A percentile compares a stretch with the other conserved stretches of the same genome.
phyloP scores from a whole-genome alignment of 2,113 vertebrate genomes.

The Aplodontia rufa region DNA sequence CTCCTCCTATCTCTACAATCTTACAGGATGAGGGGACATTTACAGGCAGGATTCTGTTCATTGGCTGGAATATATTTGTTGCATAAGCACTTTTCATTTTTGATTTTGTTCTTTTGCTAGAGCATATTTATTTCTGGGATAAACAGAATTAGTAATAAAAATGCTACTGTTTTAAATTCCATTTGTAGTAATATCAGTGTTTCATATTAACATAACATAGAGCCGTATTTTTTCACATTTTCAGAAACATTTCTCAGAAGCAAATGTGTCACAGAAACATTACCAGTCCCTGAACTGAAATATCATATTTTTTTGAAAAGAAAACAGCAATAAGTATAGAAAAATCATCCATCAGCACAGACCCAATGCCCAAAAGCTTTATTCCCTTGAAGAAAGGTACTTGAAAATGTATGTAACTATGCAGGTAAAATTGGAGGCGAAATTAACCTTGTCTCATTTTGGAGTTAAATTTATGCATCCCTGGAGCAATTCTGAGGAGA shows the following conservation, averaged over 20 bases:
- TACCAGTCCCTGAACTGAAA: slow-evolving; percentile 5
- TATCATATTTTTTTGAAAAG: not conserved
- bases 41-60: not conserved
- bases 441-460: not conserved
- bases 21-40: not conserved
- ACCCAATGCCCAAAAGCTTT: not conserved
- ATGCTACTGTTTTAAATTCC: slow-evolving; percentile 1
- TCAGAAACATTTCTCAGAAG: slow-evolving; percentile 30
- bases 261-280: not conserved
- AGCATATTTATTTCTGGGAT: not conserved
- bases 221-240: slow-evolving; percentile 23
- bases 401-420: not conserved
- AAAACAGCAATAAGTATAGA: not conserved
- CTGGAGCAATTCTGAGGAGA: not conserved
- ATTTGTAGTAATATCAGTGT: slow-evolving; percentile 23
- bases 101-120: not conserved
- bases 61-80: not conserved
- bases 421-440: not conserved
- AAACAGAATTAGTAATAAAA: not conserved
- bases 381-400: slow-evolving; percentile 5
- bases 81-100: not conserved
- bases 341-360: not conserved
- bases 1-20: not conserved
- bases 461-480: not conserved
- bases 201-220: slow-evolving; percentile 16